Conservation (phyloP, 2,888 invertebrate species). For the Machimus rusticus region DNA sequence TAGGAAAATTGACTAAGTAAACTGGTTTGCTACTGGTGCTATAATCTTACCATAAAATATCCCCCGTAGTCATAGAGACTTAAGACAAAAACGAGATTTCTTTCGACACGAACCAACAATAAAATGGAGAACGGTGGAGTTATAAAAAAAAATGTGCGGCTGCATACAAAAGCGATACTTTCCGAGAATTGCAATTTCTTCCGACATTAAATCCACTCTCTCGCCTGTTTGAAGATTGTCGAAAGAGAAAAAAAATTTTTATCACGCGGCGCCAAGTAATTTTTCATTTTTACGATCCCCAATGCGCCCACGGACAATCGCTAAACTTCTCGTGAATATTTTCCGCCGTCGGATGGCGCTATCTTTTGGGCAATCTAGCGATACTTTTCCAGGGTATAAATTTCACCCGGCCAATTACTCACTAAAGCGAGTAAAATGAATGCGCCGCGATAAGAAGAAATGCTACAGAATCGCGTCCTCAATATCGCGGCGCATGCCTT, state of each 20-base stretch:
- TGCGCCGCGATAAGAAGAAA: slow-evolving; percentile 3
- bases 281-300: slow-evolving; percentile 34
- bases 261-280: slow-evolving; percentile 40
- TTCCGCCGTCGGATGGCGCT: neutral
- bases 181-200: slow-evolving; percentile 30
- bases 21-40: neutral
- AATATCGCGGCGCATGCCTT: neutral
- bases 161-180: neutral
- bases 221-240: neutral
- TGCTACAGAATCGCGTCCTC: slow-evolving; percentile 7
- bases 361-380: neutral
- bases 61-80: neutral
- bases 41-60: neutral
- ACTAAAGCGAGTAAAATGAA: neutral
- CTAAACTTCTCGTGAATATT: neutral
- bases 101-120: neutral
- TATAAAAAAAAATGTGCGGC: neutral
- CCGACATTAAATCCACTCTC: neutral
- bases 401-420: slow-evolving; percentile 19
- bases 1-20: too few species aligned
- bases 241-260: neutral
- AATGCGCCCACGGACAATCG: slow-evolving; percentile 10
- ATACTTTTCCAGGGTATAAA: slow-evolving; percentile 12
- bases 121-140: neutral
- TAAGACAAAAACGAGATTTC: neutral